Base-by-base conservation (phyloP, 1,140 invertebrate genomes). In the Harpegnathos saltator region DNA sequence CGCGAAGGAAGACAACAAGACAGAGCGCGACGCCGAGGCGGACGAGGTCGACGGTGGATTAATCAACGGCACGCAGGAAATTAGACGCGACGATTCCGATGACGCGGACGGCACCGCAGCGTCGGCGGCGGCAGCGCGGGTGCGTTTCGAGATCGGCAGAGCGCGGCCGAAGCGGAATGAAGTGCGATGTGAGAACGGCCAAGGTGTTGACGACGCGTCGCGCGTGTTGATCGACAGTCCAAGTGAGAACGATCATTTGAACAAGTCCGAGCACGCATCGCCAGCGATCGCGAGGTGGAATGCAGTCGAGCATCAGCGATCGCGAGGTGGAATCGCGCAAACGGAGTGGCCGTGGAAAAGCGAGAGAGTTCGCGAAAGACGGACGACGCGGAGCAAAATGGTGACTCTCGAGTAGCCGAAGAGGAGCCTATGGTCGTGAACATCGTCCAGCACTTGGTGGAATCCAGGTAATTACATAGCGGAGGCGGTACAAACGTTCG, bases 401-500 rank as follows among this genome's bases (percentile, higher is more conserved):
- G 3, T 66, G 1, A 24, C 48, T 14, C 78, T 15, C 29, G 44
- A 48, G 24, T 83, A 52, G 5, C 58, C 65, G 33, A 22, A 72
- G 73, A 86, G n/a, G 50, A 83, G n/a, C 17, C 75, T 29, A 22
- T 69, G 9, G 33, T 87, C 0, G 68, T 74, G 14, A 72, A 89
- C 9, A 85, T 92, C 22, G 88, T 92, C 19, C 88, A 92, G 54
- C 61, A 85, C 38, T 69, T 92, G 68, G 92, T 92, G 24, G 85
- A 84, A 44, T 92, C 91, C 0, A 92, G 90, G 92, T 92, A 90
- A 74, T 73, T 66, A 17, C 1, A 22, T 1, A 12, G 15, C 0
- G 14, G 15, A 52, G n/a, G n/a, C n/a, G n/a, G n/a, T n/a, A n/a
- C n/a, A n/a, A n/a, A n/a, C n/a, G n/a, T n/a, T n/a, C n/a, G n/a